A percentile compares a stretch with the other conserved stretches of the same genome.
Conservation (phyloP, 2,113 vertebrate genomes). For the Galbula dea region DNA sequence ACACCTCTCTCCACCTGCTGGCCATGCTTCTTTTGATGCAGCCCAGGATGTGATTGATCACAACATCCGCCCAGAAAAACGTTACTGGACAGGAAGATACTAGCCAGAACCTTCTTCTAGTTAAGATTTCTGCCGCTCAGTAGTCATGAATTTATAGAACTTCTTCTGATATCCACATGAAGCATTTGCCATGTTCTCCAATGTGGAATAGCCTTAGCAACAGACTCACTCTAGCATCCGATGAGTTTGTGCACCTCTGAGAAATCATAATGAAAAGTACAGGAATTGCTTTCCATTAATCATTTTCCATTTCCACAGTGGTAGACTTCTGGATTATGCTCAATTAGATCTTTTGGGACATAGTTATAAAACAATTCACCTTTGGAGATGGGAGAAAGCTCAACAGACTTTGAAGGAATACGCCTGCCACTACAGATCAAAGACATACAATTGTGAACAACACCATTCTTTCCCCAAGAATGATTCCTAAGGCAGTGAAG, state of each 20-base stretch:
- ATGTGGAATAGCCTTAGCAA: not conserved
- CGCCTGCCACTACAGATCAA: not conserved
- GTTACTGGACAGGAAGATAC: not conserved
- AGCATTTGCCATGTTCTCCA: not conserved
- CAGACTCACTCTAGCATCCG: not conserved
- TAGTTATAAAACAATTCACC: not conserved
- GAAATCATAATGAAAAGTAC: not conserved
- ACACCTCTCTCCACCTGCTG: not conserved
- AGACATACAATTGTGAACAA: not conserved
- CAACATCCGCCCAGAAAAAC: not conserved
- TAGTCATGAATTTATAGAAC: not conserved
- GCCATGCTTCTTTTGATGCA: not conserved
- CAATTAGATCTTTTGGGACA: not conserved
- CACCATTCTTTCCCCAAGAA: not conserved
- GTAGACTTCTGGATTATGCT: not conserved
- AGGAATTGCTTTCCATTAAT: not conserved
- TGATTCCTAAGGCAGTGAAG: not conserved
- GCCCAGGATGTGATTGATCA: not conserved
- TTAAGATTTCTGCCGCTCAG: not conserved
- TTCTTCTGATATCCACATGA: not conserved
- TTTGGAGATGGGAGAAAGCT: not conserved
- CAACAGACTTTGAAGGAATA: not conserved
- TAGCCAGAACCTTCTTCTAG: not conserved
- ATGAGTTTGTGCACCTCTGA: not conserved
- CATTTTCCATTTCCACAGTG: not conserved